These are phyloP conservation scores for Micromys minutus DNA, from an alignment of 2,113 vertebrate species.

Conservation along the genomic window DNA sequence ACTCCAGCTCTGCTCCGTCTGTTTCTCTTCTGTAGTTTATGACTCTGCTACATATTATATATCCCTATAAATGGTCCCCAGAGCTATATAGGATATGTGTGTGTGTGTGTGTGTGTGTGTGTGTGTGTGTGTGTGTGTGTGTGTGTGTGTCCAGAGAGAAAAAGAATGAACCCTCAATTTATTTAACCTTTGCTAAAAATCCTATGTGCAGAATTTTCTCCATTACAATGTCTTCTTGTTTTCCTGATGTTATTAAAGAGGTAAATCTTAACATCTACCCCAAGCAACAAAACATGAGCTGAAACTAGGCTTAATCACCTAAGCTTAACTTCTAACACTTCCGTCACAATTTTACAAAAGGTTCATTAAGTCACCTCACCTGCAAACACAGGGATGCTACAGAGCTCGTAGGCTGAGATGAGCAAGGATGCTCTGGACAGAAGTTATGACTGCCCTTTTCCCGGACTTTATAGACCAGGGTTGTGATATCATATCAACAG, in stretches of 20 bases:
- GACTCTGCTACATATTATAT: background rate
- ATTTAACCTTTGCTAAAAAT: conserved; percentile 16
- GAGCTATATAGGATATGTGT: background rate
- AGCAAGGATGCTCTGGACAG: background rate
- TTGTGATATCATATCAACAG: background rate
- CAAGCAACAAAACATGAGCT: background rate
- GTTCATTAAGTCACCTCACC: background rate
- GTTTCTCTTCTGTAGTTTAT: background rate
- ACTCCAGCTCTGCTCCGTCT: background rate
- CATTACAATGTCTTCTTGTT: background rate
- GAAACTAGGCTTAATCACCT: background rate
- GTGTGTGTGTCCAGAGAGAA: too few species aligned
- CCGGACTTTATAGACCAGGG: background rate
- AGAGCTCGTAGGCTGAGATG: background rate
- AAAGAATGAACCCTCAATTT: background rate
- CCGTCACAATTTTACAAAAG: background rate
- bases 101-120: too few species aligned
- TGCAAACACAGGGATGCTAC: background rate
- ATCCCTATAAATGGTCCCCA: background rate
- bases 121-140: too few species aligned
- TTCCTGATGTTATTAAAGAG: conserved; percentile 24
- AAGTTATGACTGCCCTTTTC: background rate
- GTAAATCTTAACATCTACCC: background rate
- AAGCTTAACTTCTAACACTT: background rate
- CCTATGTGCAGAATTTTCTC: background rate